Evolutionary conservation across 2,113 vertebrate genomes (phyloP), one percentile per base, ranked within the genome.

Genomic region (Psittacula cyanocephala): DNA sequence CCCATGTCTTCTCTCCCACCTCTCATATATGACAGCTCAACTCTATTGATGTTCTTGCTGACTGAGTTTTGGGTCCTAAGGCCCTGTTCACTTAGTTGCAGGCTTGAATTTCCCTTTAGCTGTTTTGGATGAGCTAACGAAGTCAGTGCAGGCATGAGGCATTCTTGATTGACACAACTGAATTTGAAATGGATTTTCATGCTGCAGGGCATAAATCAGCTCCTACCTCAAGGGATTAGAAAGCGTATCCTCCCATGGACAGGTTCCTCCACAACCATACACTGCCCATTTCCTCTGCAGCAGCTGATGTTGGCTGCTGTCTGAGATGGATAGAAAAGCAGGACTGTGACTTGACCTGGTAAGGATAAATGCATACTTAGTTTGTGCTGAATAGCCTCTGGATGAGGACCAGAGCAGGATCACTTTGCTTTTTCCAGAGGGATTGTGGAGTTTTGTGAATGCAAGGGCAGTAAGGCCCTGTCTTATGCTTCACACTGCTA

Each of bases 21-120:
- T 92, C 72, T 86, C 57, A 44, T 19, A 59, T 44, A 74, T 44
- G 69, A 96, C 83, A 94, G 83, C 91, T 96, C 64, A 80, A 75
- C 68, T 81, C 49, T 37, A 63, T 2, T 60, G 80, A 47, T 88
- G 80, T 67, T 92, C 87, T 81, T 92, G 49, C 64, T 94, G 80
- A n/a, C 91, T 59, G 72, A 18, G 60, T 89, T 96, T 86, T 84
- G 84, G 77, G 60, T 96, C 89, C 91, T 84, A 81, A 81, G 86
- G 82, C 77, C 81, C 68, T 91, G 49, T 41, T 92, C 84, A 64
- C 78, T 89, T 79, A 78, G 74, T 64, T 49, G 74, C 43, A 84
- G 86, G 69, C 65, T 95, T 94, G 37, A 84, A 71, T 87, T 94
- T 94, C 69, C 19, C 50, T 64, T 46, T 81, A 84, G 93, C 84